Conservation (phyloP, 2,797 vertebrate genomes). For the Galagoides demidoff region DNA sequence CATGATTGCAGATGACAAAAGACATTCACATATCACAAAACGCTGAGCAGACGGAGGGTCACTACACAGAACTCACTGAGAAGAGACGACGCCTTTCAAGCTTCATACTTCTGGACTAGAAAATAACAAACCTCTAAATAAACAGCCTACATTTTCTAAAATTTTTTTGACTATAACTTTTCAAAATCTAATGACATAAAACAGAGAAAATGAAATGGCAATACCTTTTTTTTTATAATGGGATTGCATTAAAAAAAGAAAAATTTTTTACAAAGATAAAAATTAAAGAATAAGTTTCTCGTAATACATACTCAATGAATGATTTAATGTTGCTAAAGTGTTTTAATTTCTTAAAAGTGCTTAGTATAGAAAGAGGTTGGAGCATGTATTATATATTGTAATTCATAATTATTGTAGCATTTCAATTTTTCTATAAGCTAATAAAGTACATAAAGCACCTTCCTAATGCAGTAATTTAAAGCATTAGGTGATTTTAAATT, state of each 20-base stretch:
- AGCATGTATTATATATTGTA: constrained; percentile 69
- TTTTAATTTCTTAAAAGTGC: constrained; percentile 71
- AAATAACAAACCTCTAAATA: neutral
- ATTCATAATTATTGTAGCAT: constrained; percentile 80
- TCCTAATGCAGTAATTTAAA: constrained; percentile 77
- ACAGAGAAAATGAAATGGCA: neutral
- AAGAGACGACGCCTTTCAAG: constrained; percentile 82
- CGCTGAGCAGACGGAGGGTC: constrained; percentile 88
- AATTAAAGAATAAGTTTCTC: constrained; percentile 62
- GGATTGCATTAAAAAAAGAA: constrained; percentile 35
- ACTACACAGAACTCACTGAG: constrained; percentile 83
- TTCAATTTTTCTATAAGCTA: constrained; percentile 78
- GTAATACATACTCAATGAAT: constrained; percentile 18
- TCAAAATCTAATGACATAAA: constrained; percentile 1
- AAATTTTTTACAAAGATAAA: constrained; percentile 58
- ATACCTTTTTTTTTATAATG: constrained; percentile 5
- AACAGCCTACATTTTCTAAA: neutral
- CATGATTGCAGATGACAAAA: constrained; percentile 94
- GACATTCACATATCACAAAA: constrained; percentile 96
- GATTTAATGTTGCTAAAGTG: constrained; percentile 62
- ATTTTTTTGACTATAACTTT: neutral
- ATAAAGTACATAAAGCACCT: constrained; percentile 72
- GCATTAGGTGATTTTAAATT: constrained; percentile 80
- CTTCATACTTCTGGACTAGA: neutral
- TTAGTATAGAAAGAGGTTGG: constrained; percentile 68